Evolutionary conservation across 2,797 vertebrate species (phyloP), one percentile per base, ranked within the genome.

Genomic region (Gila robusta): DNA sequence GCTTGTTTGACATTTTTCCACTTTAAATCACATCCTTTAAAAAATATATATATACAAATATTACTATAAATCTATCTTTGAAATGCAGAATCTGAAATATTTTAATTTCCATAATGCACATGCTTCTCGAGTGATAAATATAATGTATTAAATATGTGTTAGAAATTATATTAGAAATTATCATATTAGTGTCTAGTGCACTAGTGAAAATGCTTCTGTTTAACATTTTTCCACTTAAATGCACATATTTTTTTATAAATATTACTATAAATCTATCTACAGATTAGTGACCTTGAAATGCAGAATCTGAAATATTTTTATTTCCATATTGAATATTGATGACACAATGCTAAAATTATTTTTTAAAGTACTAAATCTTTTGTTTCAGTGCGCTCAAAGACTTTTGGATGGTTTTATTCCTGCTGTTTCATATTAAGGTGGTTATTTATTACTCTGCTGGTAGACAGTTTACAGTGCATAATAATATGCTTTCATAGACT

Each of bases 381-480:
- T 10, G 52, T 76, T 76, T 14, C 17, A 44, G 19, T 16, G 67
- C 28, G 10, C 16, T 47, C 19, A 64, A 32, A 39, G 8, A 79
- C 85, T 79, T 86, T 83, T 74, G 59, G 67, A 70, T 64, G 71
- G 88, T 82, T 91, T 94, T 91, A 82, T 91, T 91, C 91, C 91
- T 74, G 81, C 87, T 90, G 86, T 90, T 89, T 90, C 89, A 86
- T 92, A 92, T 88, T 87, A 89, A 91, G 49, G 7, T 91, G 87
- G 89, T 89, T 87, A 90, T 94, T 92, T 92, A 73, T 89, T 81
- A 69, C 83, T 82, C 70, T 87, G 88, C 39, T 77, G 80, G 72
- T 86, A 89, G 87, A 91, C 89, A 81, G 90, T 86, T 91, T 90
- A 86, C 89, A 90, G 88, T 90, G 84, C 86, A 89, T 92, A 95